Conservation (phyloP, 2,113 vertebrate genomes). For the Dipodomys merriami region DNA sequence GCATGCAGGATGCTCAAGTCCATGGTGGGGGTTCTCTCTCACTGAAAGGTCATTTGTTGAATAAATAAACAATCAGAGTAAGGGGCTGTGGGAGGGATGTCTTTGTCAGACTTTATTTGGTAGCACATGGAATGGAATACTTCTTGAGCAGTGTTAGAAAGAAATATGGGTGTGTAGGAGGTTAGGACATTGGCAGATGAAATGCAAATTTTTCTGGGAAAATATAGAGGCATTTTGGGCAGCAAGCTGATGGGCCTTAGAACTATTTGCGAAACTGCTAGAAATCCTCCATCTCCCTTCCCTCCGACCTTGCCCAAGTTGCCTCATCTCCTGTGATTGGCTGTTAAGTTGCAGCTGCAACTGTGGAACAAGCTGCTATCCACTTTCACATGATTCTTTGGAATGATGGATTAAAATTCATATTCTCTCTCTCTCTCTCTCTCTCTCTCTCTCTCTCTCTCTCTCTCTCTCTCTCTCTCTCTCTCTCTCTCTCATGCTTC, state of each 20-base stretch:
- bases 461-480: constrained; percentile 61
- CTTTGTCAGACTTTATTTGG: constrained; percentile 11
- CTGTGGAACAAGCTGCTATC: constrained; percentile 24
- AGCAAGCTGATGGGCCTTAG: constrained; percentile 55
- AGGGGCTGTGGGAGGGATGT: neutral
- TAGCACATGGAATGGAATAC: neutral
- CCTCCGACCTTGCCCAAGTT: neutral
- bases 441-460: constrained; percentile 55
- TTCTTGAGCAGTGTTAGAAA: constrained; percentile 5
- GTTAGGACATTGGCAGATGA: constrained; percentile 46
- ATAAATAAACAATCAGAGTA: neutral
- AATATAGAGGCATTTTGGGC: constrained; percentile 53
- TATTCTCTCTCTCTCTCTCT: constrained; percentile 51
- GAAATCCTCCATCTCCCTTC: neutral
- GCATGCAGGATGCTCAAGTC: neutral
- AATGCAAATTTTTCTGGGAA: constrained; percentile 60
- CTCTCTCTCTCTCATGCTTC: constrained; percentile 56
- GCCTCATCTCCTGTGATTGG: constrained; percentile 6
- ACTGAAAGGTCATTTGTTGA: neutral
- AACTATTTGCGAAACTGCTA: constrained; percentile 52
- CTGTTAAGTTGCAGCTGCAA: constrained; percentile 64
- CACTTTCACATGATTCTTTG: constrained; percentile 58
- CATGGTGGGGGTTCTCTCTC: neutral
- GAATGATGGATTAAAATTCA: constrained; percentile 63
- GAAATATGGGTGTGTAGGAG: constrained; percentile 66